Percentiles rank a stretch among this genome's conserved stretches.
Evolutionary conservation across 1,140 invertebrate genomes (phyloP).

Genomic region (Pseudachorutes palmiensis): DNA sequence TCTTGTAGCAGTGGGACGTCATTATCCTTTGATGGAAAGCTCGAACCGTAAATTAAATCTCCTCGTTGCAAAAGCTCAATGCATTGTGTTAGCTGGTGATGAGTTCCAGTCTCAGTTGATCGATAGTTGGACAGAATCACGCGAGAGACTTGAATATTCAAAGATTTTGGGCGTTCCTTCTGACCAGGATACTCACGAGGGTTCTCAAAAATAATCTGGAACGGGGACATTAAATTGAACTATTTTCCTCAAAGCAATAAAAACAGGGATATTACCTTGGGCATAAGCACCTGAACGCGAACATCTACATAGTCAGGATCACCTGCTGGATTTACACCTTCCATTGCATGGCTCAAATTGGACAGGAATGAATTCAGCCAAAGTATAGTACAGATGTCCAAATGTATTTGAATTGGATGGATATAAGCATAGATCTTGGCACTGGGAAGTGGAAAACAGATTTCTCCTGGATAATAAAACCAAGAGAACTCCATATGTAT

Average conservation of each 20-base stretch:
- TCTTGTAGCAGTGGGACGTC: conserved; percentile 63
- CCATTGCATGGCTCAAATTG: conserved; percentile 69
- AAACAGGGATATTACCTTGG: conserved; percentile 56
- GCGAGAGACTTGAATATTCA: conserved; percentile 72
- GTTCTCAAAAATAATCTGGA: conserved; percentile 62
- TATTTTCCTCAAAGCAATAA: conserved; percentile 14
- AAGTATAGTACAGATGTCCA: conserved; percentile 74
- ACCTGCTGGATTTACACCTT: conserved; percentile 47
- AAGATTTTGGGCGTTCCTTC: conserved; percentile 66
- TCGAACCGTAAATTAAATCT: conserved; percentile 60
- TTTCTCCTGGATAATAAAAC: conserved; percentile 92
- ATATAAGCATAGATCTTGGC: conserved; percentile 84
- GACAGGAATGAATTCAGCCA: conserved; percentile 91
- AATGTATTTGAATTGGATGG: conserved; percentile 74
- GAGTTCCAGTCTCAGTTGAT: conserved; percentile 54
- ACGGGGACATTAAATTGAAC: conserved; percentile 22
- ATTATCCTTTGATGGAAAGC: conserved; percentile 58
- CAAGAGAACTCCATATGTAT: conserved; percentile 92
- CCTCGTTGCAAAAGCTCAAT: conserved; percentile 63
- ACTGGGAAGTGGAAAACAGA: conserved; percentile 86
- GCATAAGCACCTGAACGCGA: conserved; percentile 81
- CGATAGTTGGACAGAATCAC: conserved; percentile 66
- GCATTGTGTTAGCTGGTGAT: conserved; percentile 61
- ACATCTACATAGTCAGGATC: conserved; percentile 68
- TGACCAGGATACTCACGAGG: conserved; percentile 59